Conservation (phyloP, 2,797 vertebrate species). For the Distichodus sexfasciatus region DNA sequence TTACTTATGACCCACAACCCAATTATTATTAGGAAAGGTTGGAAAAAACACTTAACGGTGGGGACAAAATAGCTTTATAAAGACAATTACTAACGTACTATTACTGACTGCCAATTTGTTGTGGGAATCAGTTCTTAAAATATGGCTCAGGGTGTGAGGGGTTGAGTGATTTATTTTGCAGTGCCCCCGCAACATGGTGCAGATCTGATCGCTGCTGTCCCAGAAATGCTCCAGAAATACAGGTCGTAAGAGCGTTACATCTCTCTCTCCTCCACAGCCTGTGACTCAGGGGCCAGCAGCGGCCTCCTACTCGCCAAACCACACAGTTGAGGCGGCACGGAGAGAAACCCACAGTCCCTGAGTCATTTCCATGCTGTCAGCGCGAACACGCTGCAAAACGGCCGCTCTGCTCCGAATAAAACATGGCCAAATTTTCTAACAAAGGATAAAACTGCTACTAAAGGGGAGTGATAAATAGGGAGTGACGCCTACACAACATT, state of each 20-base stretch:
- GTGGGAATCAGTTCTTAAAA: too few species aligned
- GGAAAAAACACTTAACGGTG: too few species aligned
- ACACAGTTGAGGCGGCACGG: constrained; percentile 45
- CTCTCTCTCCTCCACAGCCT: constrained; percentile 6
- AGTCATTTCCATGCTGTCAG: constrained; percentile 54
- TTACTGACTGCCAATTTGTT: too few species aligned
- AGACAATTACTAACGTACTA: too few species aligned
- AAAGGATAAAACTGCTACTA: constrained; percentile 18
- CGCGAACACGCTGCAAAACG: constrained; percentile 29
- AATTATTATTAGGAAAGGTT: too few species aligned
- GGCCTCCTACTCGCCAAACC: constrained; percentile 34
- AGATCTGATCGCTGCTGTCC: background rate
- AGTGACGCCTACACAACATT: background rate
- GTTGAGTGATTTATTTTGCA: too few species aligned
- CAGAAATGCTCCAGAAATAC: background rate
- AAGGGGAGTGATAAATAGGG: too few species aligned
- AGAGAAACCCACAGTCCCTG: constrained; percentile 19
- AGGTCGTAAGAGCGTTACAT: constrained; percentile 11
- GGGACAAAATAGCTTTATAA: too few species aligned
- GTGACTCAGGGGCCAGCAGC: constrained; percentile 33
- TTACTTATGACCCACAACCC: too few species aligned
- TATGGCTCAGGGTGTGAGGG: too few species aligned
- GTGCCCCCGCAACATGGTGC: background rate
- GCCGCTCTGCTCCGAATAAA: background rate
- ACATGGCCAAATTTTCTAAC: background rate